phyloP scores from a whole-genome alignment of 1,140 invertebrate genomes.

The Solenopsis invicta region DNA sequence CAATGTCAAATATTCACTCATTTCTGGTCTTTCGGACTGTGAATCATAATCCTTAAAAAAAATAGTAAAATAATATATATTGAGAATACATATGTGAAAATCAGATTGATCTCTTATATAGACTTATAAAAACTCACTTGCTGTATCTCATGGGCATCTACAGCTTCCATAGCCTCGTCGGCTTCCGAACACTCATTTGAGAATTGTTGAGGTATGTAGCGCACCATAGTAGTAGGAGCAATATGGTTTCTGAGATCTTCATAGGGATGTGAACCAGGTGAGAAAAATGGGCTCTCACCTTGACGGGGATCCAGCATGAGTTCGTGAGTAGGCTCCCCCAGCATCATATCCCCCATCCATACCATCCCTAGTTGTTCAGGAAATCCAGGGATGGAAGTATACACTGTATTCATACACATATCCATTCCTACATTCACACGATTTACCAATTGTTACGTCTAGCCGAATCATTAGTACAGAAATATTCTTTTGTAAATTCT shows the following conservation, averaged over 20 bases:
- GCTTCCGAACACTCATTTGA: slow-evolving; percentile 83
- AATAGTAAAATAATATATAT: slow-evolving; percentile 6
- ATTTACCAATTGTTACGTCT: slow-evolving; percentile 66
- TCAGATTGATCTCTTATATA: background rate
- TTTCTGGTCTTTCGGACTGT: slow-evolving; percentile 81
- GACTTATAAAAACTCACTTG: slow-evolving; percentile 78
- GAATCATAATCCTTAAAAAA: slow-evolving; percentile 81
- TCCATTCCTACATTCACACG: slow-evolving; percentile 76
- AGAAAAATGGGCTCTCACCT: slow-evolving; percentile 88
- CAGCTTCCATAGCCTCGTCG: slow-evolving; percentile 85
- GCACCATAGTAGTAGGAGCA: slow-evolving; percentile 87
- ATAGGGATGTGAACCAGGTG: slow-evolving; percentile 88
- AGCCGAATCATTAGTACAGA: slow-evolving; percentile 5
- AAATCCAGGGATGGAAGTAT: slow-evolving; percentile 87
- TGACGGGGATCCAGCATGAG: slow-evolving; percentile 88
- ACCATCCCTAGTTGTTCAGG: slow-evolving; percentile 90
- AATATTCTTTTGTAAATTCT: slow-evolving; percentile 42
- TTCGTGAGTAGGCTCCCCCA: slow-evolving; percentile 87
- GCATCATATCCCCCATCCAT: slow-evolving; percentile 91
- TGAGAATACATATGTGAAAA: slow-evolving; percentile 24
- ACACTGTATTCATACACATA: slow-evolving; percentile 85
- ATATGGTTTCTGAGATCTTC: slow-evolving; percentile 88
- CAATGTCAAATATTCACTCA: slow-evolving; percentile 83
- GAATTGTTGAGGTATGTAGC: slow-evolving; percentile 84
- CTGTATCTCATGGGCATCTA: slow-evolving; percentile 83